Percentiles rank a stretch among this genome's conserved stretches.
Conservation (phyloP, 2,888 invertebrate species). For the Polydrusus pterygomalis region DNA sequence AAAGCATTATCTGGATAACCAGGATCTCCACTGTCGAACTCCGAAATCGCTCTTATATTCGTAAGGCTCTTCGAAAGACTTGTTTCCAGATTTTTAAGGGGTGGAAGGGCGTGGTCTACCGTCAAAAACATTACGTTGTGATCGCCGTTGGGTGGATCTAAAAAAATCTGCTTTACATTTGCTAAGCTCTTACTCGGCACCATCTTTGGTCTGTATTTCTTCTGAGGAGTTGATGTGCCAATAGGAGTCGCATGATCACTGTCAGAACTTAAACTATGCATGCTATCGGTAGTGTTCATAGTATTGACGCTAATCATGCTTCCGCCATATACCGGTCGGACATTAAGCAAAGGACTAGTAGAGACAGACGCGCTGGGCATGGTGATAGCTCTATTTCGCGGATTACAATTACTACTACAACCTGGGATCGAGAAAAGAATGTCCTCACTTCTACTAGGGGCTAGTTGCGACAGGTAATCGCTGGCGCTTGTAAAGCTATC, state of each 20-base stretch:
- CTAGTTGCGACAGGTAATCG: conserved; percentile 72
- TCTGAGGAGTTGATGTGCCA: conserved; percentile 73
- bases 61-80: conserved; percentile 70
- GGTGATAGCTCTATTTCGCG: conserved; percentile 67
- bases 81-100: conserved; percentile 65
- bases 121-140: conserved; percentile 66
- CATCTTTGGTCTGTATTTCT: conserved; percentile 74
- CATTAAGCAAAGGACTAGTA: conserved; percentile 81
- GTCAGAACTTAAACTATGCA: conserved; percentile 81
- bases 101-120: conserved; percentile 61
- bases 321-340: conserved; percentile 78
- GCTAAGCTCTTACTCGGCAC: conserved; percentile 78
- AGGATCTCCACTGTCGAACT: conserved; percentile 56
- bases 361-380: conserved; percentile 79
- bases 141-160: conserved; percentile 60
- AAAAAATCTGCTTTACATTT: conserved; percentile 74
- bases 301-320: conserved; percentile 79
- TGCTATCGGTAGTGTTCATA: conserved; percentile 75
- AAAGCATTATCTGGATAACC: conserved; percentile 64
- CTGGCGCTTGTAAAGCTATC: conserved; percentile 67
- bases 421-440: conserved; percentile 74
- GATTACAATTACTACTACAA: conserved; percentile 60
- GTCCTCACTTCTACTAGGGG: conserved; percentile 88
- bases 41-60: conserved; percentile 66
- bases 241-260: conserved; percentile 76